phyloP scores from a whole-genome alignment of 2,888 invertebrate genomes.

The Brassicogethes aeneus region DNA sequence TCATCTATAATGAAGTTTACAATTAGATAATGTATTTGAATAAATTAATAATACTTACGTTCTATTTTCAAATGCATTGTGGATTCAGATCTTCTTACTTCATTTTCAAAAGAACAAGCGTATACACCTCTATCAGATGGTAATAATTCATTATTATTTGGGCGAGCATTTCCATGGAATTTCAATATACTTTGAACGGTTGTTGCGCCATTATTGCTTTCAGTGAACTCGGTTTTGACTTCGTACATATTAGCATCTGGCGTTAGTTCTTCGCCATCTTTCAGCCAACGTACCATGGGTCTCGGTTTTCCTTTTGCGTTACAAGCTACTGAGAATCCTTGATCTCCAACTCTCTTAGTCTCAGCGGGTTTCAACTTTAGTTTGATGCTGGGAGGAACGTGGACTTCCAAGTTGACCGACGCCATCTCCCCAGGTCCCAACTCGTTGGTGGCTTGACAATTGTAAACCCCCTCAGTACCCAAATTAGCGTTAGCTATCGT shows the following conservation, averaged over 20 bases:
- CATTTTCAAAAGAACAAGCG: conserved; percentile 81
- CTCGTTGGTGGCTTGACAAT: conserved; percentile 85
- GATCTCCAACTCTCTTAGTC: conserved; percentile 70
- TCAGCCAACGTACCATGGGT: conserved; percentile 77
- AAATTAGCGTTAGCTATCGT: conserved; percentile 79
- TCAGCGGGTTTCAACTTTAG: conserved; percentile 75
- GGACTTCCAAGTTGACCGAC: conserved; percentile 74
- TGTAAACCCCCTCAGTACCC: conserved; percentile 80
- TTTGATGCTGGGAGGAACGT: conserved; percentile 80
- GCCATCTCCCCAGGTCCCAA: conserved; percentile 80
- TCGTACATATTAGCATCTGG: conserved; percentile 72
- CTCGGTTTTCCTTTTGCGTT: conserved; percentile 83
- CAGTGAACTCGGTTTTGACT: conserved; percentile 67
- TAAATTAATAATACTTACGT: conserved; percentile 50
- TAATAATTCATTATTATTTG: conserved; percentile 65
- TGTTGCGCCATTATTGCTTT: conserved; percentile 69
- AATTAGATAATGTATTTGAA: neutral
- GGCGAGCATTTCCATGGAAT: conserved; percentile 71
- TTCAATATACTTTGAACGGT: conserved; percentile 75
- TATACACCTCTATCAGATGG: conserved; percentile 83
- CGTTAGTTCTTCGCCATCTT: conserved; percentile 72
- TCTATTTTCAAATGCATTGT: conserved; percentile 87
- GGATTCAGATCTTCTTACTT: conserved; percentile 79
- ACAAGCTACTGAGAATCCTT: conserved; percentile 71
- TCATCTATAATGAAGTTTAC: conserved; percentile 51